Evolutionary conservation across 2,888 invertebrate genomes (phyloP).

Genomic region (Darwinula stevensoni): DNA sequence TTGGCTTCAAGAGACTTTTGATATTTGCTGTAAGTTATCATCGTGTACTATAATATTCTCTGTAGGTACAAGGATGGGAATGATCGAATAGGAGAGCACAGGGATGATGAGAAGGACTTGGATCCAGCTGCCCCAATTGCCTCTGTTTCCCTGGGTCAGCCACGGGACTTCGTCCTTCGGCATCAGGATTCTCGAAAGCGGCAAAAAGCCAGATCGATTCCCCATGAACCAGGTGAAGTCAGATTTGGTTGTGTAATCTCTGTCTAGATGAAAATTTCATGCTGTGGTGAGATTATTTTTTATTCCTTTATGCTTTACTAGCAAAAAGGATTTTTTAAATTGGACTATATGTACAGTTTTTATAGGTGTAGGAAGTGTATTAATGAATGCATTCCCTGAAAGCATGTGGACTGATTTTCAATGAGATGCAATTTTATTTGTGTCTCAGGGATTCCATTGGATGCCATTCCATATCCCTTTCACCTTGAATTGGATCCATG

Average conservation of each 20-base stretch:
- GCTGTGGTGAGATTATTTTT: slow-evolving; percentile 12
- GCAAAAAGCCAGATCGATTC: slow-evolving; percentile 18
- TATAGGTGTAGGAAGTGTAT: too few species aligned
- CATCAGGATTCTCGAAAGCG: slow-evolving; percentile 27
- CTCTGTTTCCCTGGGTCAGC: slow-evolving; percentile 32
- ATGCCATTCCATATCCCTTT: too few species aligned
- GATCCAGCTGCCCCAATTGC: slow-evolving; percentile 29
- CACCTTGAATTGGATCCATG: too few species aligned
- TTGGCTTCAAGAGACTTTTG: not conserved
- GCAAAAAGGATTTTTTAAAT: too few species aligned
- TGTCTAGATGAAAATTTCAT: slow-evolving; percentile 1
- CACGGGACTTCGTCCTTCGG: slow-evolving; percentile 30
- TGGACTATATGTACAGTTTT: too few species aligned
- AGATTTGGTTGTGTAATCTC: too few species aligned
- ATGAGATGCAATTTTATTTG: too few species aligned
- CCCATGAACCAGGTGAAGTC: too few species aligned
- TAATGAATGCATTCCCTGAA: too few species aligned
- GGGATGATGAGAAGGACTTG: slow-evolving; percentile 35
- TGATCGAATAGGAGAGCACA: slow-evolving; percentile 38
- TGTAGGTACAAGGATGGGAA: slow-evolving; percentile 30
- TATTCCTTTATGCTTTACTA: slow-evolving; percentile 13
- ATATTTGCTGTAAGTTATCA: not conserved
- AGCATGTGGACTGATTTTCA: too few species aligned
- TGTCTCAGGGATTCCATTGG: too few species aligned
- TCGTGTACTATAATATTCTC: slow-evolving; percentile 21